A percentile compares a stretch with the other conserved stretches of the same genome.
Conservation (phyloP, 2,113 vertebrate genomes). For the Thinocorus orbignyianus region DNA sequence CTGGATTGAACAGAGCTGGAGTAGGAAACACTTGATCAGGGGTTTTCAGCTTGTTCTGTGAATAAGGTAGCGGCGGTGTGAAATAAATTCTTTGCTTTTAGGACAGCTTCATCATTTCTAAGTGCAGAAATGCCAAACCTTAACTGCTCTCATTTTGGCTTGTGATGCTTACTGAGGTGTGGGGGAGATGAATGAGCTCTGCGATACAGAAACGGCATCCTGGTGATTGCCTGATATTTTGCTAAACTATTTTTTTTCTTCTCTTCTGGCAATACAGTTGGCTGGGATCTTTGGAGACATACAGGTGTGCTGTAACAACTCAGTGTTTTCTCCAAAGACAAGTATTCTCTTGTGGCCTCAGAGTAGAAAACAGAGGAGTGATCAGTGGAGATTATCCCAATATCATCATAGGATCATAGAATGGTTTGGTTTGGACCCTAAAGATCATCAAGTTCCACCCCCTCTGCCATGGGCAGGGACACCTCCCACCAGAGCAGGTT, state of each 20-base stretch:
- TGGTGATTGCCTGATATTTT: not conserved
- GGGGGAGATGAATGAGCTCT: not conserved
- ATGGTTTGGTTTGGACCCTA: too few species aligned
- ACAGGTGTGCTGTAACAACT: not conserved
- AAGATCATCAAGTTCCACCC: too few species aligned
- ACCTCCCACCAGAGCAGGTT: too few species aligned
- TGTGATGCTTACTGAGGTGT: not conserved
- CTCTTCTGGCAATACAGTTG: not conserved
- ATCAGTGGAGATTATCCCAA: not conserved
- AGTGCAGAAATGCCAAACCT: not conserved
- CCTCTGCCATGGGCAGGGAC: too few species aligned
- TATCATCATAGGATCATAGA: not conserved
- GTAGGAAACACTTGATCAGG: not conserved
- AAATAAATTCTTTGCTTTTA: not conserved
- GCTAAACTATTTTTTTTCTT: not conserved
- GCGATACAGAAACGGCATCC: not conserved
- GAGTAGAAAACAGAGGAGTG: not conserved
- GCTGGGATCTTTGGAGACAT: not conserved
- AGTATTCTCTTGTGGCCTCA: fast-evolving
- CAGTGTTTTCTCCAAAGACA: fast-evolving
- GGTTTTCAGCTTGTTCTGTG: not conserved
- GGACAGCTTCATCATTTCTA: not conserved
- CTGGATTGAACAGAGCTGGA: not conserved
- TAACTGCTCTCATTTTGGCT: not conserved
- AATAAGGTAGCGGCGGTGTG: not conserved